Percentiles rank a stretch among this genome's conserved stretches.
Evolutionary conservation across 2,797 vertebrate genomes (phyloP).

Genomic region (Pogonophryne albipinna): DNA sequence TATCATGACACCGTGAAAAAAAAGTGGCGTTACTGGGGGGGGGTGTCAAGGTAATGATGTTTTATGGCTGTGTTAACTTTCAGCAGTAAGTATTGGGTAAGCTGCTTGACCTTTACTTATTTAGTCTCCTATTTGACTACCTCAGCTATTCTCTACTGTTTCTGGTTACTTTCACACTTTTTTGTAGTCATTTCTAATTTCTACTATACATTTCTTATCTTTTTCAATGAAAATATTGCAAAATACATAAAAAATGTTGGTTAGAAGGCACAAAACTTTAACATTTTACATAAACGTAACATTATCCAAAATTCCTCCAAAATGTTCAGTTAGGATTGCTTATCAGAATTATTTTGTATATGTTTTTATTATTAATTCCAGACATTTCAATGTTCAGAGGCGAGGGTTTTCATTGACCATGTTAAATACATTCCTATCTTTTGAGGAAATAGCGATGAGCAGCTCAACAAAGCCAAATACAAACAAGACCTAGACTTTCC

Average conservation of each 20-base stretch:
- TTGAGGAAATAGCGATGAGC: slow-evolving; percentile 34
- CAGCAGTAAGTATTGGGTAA: slow-evolving; percentile 73
- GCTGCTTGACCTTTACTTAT: slow-evolving; percentile 70
- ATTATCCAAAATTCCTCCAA: not conserved
- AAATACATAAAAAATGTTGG: not conserved
- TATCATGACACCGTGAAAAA: slow-evolving; percentile 81
- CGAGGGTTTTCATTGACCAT: not conserved
- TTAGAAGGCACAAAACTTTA: not conserved
- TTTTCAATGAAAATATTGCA: not conserved
- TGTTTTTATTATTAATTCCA: no score
- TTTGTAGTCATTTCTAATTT: slow-evolving; percentile 14
- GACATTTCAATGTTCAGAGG: not conserved
- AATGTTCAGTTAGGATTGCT: not conserved
- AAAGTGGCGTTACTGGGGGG: slow-evolving; percentile 42
- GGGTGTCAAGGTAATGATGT: slow-evolving; percentile 73
- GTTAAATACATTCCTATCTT: slow-evolving; percentile 11
- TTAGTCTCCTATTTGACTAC: slow-evolving; percentile 40
- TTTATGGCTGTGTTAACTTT: slow-evolving; percentile 80
- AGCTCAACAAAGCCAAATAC: slow-evolving; percentile 50
- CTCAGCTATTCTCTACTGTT: slow-evolving; percentile 45
- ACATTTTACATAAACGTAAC: no score
- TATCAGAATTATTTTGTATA: no score
- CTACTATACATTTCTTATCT: not conserved
- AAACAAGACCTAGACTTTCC: slow-evolving; percentile 29
- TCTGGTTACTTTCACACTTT: slow-evolving; percentile 15